Base-by-base conservation (phyloP, 1,140 invertebrate species). In the Macrostomum lignano region DNA sequence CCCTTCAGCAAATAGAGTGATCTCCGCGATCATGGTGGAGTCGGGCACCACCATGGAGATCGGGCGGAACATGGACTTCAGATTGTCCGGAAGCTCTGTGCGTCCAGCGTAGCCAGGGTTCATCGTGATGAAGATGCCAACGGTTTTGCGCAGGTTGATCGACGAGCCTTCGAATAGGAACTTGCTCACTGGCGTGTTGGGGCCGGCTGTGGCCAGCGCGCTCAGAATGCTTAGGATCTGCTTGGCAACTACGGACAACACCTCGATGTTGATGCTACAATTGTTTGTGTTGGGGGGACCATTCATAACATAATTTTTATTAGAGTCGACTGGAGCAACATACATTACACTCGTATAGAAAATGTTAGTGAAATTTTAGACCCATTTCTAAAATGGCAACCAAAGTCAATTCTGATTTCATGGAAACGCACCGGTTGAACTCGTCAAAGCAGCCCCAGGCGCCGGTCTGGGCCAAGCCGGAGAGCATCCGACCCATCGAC, bases 381-480 rank as follows among this genome's bases (percentile, higher is more conserved):
- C 24, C 5, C 10, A 9, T 17, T 5, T 28, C 19, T 14, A 28
- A 28, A 28, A 28, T 24, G 13, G 9, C 9, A 9, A 24, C 9
- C 9, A 9, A 24, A 24, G 42, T 55, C 55, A 45, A 58, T 58
- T 28, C n/a, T n/a, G n/a, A n/a, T n/a, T 24, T 9, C n/a, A 24
- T 9, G 23, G n/a, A 24, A 9, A 5, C 19, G 19, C 15, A 28
- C 20, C 58, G 44, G 44, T 61, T 60, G 40, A 61, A 61, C 41
- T 61, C 58, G 40, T 61, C 58, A 49, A 60, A 61, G 40, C 58
- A 61, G 15, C 57, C 55, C 58, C 57, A 61, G n/a, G 54, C 55
- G 28, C 56, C 57, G 37, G 55, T 52, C 52, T 62, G 59, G 25
- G 58, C 52, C 4, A 60, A 37, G 33, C 58, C 58, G 19, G 56